Base-by-base conservation (phyloP, 2,888 invertebrate genomes). In the Sisyra nigra region DNA sequence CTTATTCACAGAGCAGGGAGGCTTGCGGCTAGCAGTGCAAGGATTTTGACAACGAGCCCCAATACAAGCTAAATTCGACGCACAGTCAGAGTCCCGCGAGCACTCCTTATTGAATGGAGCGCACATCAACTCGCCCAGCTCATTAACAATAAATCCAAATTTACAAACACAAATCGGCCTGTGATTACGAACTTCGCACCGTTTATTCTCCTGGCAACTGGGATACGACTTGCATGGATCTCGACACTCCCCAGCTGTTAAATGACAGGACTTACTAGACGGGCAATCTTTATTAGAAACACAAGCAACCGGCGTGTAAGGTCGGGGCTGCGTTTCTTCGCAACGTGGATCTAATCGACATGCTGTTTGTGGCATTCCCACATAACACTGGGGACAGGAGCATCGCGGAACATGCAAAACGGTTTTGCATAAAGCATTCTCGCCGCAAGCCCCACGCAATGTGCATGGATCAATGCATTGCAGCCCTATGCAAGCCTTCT, bases 381-480 rank as follows among this genome's bases (percentile, higher is more conserved):
- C 73, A 65, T 86, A 80, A 61, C 89, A 91, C 60, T 83, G 82
- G 41, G 87, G 85, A 57, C 91, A 92, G 45, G 84, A 80, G 63
- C 91, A 91, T 55, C 83, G 77, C 38, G 88, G 83, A 56, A 80
- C 76, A 66, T 91, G 91, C 59, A 82, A 68, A 50, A 86, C 74
- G 46, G 86, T 81, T 56, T 79, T 80, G 64, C 92, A 92, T 48
- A 88, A 71, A 48, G 92, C 89, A 65, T 89, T 89, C 56, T 79
- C 74, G 52, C 91, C 91, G 63, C 92, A 92, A 52, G 81, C 84
- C 55, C 83, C 88, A 55, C 86, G 79, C 58, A 88, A 73, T 58
- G 78, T 78, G 69, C 91, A 92, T 51, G 89, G 91, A 67, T 91
- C 87, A 66, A 83, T 75, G 67, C 91, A 92, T 68, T 84, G 82